Conservation (phyloP, 2,888 invertebrate genomes). For the Gastrophysa polygoni region DNA sequence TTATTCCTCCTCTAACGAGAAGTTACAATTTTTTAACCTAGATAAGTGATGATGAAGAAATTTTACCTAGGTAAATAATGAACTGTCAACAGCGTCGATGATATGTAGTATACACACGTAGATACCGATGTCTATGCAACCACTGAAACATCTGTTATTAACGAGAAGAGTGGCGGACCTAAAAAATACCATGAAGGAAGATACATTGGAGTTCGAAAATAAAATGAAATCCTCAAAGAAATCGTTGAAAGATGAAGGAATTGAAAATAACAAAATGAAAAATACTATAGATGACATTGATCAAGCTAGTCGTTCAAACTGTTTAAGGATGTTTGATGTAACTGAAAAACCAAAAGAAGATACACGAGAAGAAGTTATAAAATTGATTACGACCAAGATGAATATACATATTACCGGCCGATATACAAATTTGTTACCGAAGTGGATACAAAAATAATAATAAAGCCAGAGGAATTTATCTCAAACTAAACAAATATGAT, state of each 20-base stretch:
- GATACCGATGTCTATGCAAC: no score
- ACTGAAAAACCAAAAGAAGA: slow-evolving; percentile 2
- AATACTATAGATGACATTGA: background rate
- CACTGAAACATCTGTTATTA: no score
- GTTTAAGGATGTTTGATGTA: slow-evolving; percentile 5
- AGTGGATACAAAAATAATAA: slow-evolving; percentile 1
- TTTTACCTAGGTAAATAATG: no score
- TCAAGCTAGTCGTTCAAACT: slow-evolving; percentile 2
- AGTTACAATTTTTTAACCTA: no score
- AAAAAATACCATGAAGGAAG: background rate
- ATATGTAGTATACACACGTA: no score
- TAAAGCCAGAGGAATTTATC: background rate
- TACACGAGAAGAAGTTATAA: slow-evolving; percentile 7
- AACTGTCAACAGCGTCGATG: no score
- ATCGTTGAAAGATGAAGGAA: background rate
- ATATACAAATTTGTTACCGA: slow-evolving; percentile 5
- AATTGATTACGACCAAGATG: slow-evolving; percentile 4
- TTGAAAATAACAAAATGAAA: slow-evolving; percentile 2
- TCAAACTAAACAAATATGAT: background rate
- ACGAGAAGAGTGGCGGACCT: slow-evolving; percentile 8
- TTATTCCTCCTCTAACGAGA: no score
- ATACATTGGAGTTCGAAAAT: background rate
- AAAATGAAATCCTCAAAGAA: background rate
- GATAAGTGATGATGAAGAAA: no score
- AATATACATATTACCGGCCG: slow-evolving; percentile 1